Base-by-base conservation (phyloP, 2,113 vertebrate genomes). In the Psilopsiagon aurifrons region DNA sequence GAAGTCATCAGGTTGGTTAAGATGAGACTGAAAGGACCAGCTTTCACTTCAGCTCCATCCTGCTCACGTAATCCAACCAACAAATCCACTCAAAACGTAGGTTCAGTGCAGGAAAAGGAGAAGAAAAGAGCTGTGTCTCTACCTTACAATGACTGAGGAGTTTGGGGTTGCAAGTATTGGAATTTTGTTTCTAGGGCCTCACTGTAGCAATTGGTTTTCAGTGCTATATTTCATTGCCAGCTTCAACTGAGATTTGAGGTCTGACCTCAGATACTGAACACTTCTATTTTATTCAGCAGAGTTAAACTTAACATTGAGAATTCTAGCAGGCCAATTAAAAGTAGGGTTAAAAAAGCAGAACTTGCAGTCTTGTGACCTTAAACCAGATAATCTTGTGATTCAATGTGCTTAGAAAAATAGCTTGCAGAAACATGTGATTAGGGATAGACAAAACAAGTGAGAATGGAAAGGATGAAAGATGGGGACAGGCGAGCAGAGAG, bases 321-420 rank as follows among this genome's bases (percentile, higher is more conserved):
- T 93, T 86, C 35, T 74, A 88, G 85, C 17, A 74, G 39, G 11
- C 63, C 83, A 13, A 70, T 92, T 95, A 88, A 86, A 83, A 86
- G 52, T 2, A 52, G 33, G 11, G 0, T 7, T 0, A 67, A 63
- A 66, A 91, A 95, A 75, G 8, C 41, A 76, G 71, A 74, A 92
- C 28, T 83, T 77, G 41, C 77, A 81, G 60, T 86, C 91, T 83
- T 27, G 74, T 95, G 95, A 96, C 54, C 28, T 90, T 59, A 77
- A 93, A 81, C 23, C 64, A 81, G 80, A 78, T 63, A 83, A 95
- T 90, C 94, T 96, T 92, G 86, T 95, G 92, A 96, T 6, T n/a
- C 31, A 83, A 27, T 46, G 54, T 0, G 3, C 52, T 3, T 33
- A 83, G 41, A 86, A 90, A 93, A 95, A 74, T 5, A 78, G 31